Percentiles rank a stretch among this genome's conserved stretches.
Conservation (phyloP, 2,888 invertebrate species). For the Epistrophella euchroma region DNA sequence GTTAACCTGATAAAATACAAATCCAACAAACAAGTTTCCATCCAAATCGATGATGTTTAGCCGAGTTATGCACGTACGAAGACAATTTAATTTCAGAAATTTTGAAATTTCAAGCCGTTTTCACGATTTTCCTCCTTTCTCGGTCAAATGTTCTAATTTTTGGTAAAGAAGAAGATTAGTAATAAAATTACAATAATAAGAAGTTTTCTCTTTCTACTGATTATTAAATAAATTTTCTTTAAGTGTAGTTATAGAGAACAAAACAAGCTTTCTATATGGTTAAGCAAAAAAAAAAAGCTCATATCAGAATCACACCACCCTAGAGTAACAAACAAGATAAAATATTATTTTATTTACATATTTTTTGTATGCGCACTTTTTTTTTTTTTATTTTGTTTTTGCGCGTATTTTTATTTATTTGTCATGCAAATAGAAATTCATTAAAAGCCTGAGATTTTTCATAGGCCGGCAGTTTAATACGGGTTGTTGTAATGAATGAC, state of each 20-base stretch:
- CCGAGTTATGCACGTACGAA: too few species aligned
- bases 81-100: too few species aligned
- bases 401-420: slow-evolving; percentile 21
- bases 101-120: too few species aligned
- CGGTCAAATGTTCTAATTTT: too few species aligned
- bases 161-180: too few species aligned
- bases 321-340: slow-evolving; percentile 35
- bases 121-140: too few species aligned
- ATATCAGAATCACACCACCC: slow-evolving; percentile 34
- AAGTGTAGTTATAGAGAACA: background rate
- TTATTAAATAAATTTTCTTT: background rate
- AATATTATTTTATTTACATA: slow-evolving; percentile 55
- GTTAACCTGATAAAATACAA: too few species aligned
- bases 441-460: slow-evolving; percentile 54
- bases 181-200: too few species aligned
- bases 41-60: too few species aligned
- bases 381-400: slow-evolving; percentile 29
- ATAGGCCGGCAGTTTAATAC: slow-evolving; percentile 23
- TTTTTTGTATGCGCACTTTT: slow-evolving; percentile 19
- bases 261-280: slow-evolving; percentile 2
- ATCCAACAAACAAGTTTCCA: too few species aligned
- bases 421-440: slow-evolving; percentile 62
- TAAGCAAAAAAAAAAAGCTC: background rate
- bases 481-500: slow-evolving; percentile 49
- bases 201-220: too few species aligned